phyloP scores from a whole-genome alignment of 2,113 vertebrate genomes.

The Oncorhynchus mykiss region DNA sequence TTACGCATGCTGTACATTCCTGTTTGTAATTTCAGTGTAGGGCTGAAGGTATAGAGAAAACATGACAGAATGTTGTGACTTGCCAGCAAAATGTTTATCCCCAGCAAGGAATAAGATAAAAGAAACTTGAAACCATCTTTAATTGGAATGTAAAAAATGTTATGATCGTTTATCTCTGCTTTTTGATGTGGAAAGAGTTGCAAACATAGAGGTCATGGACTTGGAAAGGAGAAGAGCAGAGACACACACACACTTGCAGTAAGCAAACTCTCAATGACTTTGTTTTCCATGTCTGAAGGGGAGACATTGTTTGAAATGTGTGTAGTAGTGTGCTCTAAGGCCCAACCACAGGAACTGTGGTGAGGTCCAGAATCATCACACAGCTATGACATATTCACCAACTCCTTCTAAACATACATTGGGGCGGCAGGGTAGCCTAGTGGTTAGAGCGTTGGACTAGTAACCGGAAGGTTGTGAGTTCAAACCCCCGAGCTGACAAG shows the following conservation, averaged over 20 bases:
- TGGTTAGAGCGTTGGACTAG: too few species aligned
- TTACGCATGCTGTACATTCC: slow-evolving; percentile 43
- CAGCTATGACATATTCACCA: slow-evolving; percentile 45
- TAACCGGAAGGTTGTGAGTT: too few species aligned
- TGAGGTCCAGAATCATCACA: slow-evolving; percentile 40
- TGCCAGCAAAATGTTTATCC: background rate
- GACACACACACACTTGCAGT: background rate
- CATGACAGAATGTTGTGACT: background rate
- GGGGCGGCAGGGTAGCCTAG: too few species aligned
- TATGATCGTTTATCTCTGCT: too few species aligned
- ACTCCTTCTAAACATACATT: slow-evolving; percentile 40
- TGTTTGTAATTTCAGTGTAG: background rate
- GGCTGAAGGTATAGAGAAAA: background rate
- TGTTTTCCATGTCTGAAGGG: slow-evolving; percentile 20
- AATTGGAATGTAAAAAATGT: too few species aligned
- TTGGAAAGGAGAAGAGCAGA: slow-evolving; percentile 4
- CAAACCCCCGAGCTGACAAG: too few species aligned
- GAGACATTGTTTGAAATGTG: slow-evolving; percentile 12
- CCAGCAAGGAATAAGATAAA: too few species aligned
- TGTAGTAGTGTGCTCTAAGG: slow-evolving; percentile 13
- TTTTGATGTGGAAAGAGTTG: background rate
- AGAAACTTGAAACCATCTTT: too few species aligned
- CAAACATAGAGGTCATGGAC: background rate
- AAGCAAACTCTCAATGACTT: slow-evolving; percentile 15
- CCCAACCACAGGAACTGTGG: background rate